These are phyloP conservation scores for Esox masquinongy DNA, from an alignment of 2,797 vertebrate species.

Conservation along the genomic window DNA sequence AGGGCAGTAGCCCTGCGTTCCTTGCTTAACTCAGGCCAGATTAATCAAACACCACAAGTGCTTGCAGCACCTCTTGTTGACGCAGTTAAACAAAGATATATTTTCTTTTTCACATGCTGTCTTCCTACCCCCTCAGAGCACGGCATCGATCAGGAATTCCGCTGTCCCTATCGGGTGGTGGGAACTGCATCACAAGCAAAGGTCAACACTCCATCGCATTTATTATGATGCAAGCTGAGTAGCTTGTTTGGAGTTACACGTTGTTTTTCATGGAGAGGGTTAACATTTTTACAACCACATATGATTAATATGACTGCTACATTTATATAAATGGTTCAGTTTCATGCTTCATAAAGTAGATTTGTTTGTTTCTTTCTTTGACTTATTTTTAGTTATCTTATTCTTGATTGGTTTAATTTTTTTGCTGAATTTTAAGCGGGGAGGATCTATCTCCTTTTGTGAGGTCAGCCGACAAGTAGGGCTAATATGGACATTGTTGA, in stretches of 20 bases:
- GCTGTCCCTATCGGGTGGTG: constrained; percentile 25
- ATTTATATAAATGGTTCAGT: not conserved
- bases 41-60: not conserved
- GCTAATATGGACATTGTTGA: constrained; percentile 20
- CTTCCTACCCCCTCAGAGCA: not conserved
- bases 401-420: constrained; percentile 15
- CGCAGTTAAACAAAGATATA: constrained; percentile 24
- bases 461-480: not conserved
- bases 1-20: too few species aligned
- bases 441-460: constrained; percentile 18
- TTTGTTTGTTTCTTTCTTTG: constrained; percentile 40
- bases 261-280: constrained; percentile 17
- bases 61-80: constrained; percentile 44
- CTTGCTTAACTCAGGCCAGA: too few species aligned
- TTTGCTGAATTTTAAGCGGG: not conserved
- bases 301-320: constrained; percentile 6
- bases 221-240: constrained; percentile 20
- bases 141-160: constrained; percentile 28
- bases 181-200: constrained; percentile 12
- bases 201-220: constrained; percentile 1
- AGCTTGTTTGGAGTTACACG: not conserved
- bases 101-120: constrained; percentile 8
- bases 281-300: not conserved
- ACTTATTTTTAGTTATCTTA: constrained; percentile 2
- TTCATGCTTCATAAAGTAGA: constrained; percentile 20